Evolutionary conservation across 2,888 invertebrate genomes (phyloP), one percentile per base, ranked within the genome.

Genomic region (Mythimna albipuncta): DNA sequence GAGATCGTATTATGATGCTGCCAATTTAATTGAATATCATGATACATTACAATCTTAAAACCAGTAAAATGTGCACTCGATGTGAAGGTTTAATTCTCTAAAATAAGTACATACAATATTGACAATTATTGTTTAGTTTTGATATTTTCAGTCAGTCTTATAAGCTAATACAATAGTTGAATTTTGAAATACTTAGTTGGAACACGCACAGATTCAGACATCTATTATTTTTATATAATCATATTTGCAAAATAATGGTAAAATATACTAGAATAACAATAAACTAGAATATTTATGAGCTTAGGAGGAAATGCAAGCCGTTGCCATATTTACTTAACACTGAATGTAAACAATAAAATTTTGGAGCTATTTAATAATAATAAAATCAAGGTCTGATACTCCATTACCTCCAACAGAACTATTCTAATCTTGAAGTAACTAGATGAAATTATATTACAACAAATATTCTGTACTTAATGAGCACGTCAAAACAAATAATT

Each of bases 121-220:
- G 77, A 66, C 54, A 70, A 69, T 47, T 47, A 47, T 72, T 73
- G 38, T 78, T 67, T 79, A 64, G 70, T 64, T 70, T 85, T 83
- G 84, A 85, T 85, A 84, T 84, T 74, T 81, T 81, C 67, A 85
- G 74, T 85, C 85, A 85, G 85, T 85, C 85, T 85, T 86, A 76
- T 82, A 78, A 54, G 74, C 86, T 86, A 86, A 77, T 75, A 83
- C 75, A 75, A 78, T 63, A 77, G 75, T 58, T 65, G 82, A 68
- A 72, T 75, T 72, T 83, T 21, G 66, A 68, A 74, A 32, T 64
- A 50, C 59, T 69, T 64, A 61, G 41, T 66, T 66, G 55, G 52
- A 78, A 69, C 71, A 71, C 65, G 59, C 58, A 54, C 75, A 54
- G 62, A 21, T 77, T 75, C 55, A 57, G 59, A 63, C 38, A 66